Base-by-base conservation (phyloP, 1,140 invertebrate genomes). In the Zaprionus taronus region DNA sequence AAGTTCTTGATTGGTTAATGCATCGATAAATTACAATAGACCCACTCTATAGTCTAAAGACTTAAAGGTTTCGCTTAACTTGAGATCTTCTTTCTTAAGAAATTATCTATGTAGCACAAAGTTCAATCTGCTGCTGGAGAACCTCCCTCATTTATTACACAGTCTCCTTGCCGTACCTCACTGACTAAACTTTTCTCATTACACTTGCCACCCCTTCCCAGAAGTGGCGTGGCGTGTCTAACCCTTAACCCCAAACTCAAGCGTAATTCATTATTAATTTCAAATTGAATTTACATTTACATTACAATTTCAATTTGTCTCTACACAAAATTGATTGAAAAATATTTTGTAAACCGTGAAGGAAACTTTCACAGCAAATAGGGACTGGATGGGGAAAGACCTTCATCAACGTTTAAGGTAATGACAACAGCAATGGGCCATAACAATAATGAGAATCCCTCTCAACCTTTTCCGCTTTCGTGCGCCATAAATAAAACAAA, bases 401-500 rank as follows among this genome's bases (percentile, higher is more conserved):
- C 74, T 70, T 67, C 63, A 49, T 77, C 74, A 72, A 77, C 75
- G 65, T 77, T 77, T 77, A 64, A 68, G 70, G 75, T 73, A 77
- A 77, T 77, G 75, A 77, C 75, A 77, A 58, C 75, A 58, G 63
- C 20, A 71, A 75, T 66, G 65, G 38, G 22, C 66, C 72, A 71
- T 79, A 70, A 70, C 65, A 79, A 79, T 75, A 79, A 79, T 71
- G 72, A 66, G 72, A 75, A 71, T 66, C 53, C 57, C 63, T 55
- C 51, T 67, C 49, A 65, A 57, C 56, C 65, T 60, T n/a, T 20
- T 22, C 14, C 36, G 38, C 26, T 15, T 31, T 56, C n/a, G 41
- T 56, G 22, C 6, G 71, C 53, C 55, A 76, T 79, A 79, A 76
- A 76, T 79, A 77, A 79, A 79, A 77, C 77, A 79, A 79, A 79